Conservation (phyloP, 2,888 invertebrate genomes). For the Amphipyra tragopoginis region DNA sequence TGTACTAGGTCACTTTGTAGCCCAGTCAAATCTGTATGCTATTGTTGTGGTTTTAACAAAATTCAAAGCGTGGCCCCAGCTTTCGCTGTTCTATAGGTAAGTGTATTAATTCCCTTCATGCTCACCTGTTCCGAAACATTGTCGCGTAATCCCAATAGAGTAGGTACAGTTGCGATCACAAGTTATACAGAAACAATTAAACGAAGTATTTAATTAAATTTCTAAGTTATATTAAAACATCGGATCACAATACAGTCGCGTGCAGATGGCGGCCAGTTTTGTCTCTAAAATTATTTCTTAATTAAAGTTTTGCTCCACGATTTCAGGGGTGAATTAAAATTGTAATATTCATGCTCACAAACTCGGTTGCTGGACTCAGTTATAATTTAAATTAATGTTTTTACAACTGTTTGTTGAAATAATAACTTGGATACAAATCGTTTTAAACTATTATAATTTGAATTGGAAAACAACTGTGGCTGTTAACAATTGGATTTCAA, state of each 20-base stretch:
- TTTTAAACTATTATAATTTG: too few relatives aligned
- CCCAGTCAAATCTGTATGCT: too few relatives aligned
- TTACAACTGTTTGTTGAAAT: constrained; percentile 26
- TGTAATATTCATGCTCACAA: constrained; percentile 50
- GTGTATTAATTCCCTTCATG: neutral
- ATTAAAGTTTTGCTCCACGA: constrained; percentile 61
- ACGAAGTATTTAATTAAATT: constrained; percentile 61
- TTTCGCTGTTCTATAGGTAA: too few relatives aligned
- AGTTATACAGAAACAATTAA: constrained; percentile 41
- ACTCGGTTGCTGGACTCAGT: constrained; percentile 15
- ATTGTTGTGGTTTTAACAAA: too few relatives aligned
- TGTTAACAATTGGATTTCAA: too few relatives aligned
- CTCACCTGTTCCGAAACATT: neutral
- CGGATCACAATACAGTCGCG: constrained; percentile 50
- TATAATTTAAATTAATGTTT: constrained; percentile 37
- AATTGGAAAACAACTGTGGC: constrained; percentile 10
- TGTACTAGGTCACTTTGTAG: too few relatives aligned
- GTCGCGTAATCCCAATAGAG: neutral
- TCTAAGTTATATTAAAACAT: constrained; percentile 59
- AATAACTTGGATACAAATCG: constrained; percentile 23
- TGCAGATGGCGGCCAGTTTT: constrained; percentile 62
- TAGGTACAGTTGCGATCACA: constrained; percentile 11
- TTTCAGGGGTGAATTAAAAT: constrained; percentile 56
- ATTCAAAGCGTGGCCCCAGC: too few relatives aligned
- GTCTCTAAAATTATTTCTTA: constrained; percentile 65